phyloP scores from a whole-genome alignment of 1,140 invertebrate genomes.

The Mya arenaria region DNA sequence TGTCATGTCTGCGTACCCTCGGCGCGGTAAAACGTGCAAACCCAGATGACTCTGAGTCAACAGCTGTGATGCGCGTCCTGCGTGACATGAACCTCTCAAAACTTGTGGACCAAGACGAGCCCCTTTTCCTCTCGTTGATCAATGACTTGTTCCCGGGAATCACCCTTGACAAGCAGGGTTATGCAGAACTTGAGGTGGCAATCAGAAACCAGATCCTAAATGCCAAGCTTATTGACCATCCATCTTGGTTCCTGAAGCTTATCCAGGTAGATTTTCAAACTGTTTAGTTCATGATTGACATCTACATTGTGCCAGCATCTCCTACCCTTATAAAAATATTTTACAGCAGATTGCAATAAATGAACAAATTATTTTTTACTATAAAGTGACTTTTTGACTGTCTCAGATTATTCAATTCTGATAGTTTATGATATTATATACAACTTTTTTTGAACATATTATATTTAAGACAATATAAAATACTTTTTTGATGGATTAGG shows the following conservation, averaged over 20 bases:
- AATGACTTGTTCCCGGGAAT: slow-evolving; percentile 98
- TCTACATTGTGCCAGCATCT: too few relatives aligned
- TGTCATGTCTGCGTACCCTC: slow-evolving; percentile 95
- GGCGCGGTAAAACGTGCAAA: slow-evolving; percentile 95
- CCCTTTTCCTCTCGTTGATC: slow-evolving; percentile 96
- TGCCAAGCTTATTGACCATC: slow-evolving; percentile 91
- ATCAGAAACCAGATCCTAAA: slow-evolving; percentile 75
- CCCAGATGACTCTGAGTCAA: slow-evolving; percentile 95
- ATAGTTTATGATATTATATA: too few relatives aligned
- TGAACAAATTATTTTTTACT: too few relatives aligned
- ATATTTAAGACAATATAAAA: too few relatives aligned
- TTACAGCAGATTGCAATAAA: too few relatives aligned
- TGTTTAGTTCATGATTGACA: not conserved
- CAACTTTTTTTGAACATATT: too few relatives aligned
- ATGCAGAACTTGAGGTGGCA: slow-evolving; percentile 85
- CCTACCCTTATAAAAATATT: too few relatives aligned
- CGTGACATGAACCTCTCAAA: slow-evolving; percentile 99
- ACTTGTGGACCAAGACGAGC: slow-evolving; percentile 97
- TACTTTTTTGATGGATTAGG: too few relatives aligned
- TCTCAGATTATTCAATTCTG: too few relatives aligned
- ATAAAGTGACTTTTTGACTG: too few relatives aligned
- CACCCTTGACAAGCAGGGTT: slow-evolving; percentile 93
- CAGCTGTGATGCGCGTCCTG: slow-evolving; percentile 97
- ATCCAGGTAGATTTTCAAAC: slow-evolving; percentile 87
- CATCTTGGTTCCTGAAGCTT: slow-evolving; percentile 96